Base-by-base conservation (phyloP, 2,113 vertebrate genomes). In the Hyaena hyaena region DNA sequence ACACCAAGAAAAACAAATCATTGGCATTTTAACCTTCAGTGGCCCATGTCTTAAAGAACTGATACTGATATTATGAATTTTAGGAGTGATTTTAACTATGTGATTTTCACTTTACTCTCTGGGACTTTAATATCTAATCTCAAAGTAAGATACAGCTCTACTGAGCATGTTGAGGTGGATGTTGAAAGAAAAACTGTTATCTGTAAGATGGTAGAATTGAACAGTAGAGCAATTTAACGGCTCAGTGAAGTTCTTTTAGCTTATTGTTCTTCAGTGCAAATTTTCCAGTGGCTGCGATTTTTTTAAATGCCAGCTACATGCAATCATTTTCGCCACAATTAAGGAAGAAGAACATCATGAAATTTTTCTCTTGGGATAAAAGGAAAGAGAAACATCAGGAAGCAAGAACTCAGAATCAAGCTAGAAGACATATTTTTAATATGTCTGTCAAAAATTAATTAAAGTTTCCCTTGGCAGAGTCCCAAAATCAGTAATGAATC, bases 371-470 rank as follows among this genome's bases (percentile, higher is more conserved):
- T 6, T 76, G 1, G 26, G 15, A 77, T 74, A 63, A 92, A 93
- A 88, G 15, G 23, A 90, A 61, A 88, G 35, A 85, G 28, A 93
- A 89, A 53, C 19, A 39, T 14, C 21, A 87, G 63, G 66, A 80
- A 92, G 55, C 31, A 65, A 92, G 61, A 88, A 89, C 26, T 66
- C 26, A 93, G n/a, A 95, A 90, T 23, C 43, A 88, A 84, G 53
- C 58, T 74, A 55, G 28, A 71, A 53, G 71, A 63, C 26, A 24
- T 87, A 28, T 68, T 97, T 89, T 93, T 90, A 92, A 90, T 15
- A 48, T 17, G 8, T 81, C 17, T 88, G 58, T 95, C 69, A 95
- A 90, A 96, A 92, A 58, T 66, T 84, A 93, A 89, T 88, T 93
- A 24, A 80, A 63, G 23, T 88, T 76, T 94, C 31, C 71, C 63